Percentiles rank a stretch among this genome's conserved stretches.
Conservation (phyloP, 37 sponge, comb jelly and placozoan species). For the Oopsacas minuta region DNA sequence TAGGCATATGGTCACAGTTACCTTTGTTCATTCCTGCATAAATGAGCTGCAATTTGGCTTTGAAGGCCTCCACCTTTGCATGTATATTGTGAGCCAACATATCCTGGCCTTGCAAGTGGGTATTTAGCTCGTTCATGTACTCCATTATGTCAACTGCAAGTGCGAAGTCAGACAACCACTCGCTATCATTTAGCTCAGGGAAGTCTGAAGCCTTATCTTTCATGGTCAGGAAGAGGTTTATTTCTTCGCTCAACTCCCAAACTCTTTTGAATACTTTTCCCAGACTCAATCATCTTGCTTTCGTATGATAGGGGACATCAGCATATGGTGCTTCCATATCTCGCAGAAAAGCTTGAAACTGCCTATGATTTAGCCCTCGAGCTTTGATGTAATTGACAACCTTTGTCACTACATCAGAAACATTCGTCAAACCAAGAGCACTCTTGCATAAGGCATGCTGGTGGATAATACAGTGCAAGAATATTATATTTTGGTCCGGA, state of each 20-base stretch:
- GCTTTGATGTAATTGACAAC: neutral
- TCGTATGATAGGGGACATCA: conserved; percentile 19
- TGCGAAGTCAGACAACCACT: neutral
- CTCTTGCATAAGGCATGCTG: neutral
- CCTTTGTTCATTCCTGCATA: neutral
- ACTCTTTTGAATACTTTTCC: neutral
- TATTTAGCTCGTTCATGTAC: neutral
- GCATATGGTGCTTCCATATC: conserved; percentile 14
- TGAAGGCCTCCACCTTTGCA: neutral
- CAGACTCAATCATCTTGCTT: neutral
- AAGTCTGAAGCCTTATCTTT: neutral
- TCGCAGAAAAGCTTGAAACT: conserved; percentile 1
- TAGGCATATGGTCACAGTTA: neutral
- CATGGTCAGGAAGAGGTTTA: neutral
- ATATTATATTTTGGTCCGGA: conserved; percentile 12
- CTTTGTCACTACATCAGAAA: neutral
- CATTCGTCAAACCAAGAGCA: neutral
- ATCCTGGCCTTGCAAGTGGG: too few relatives aligned
- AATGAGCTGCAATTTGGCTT: conserved; percentile 17
- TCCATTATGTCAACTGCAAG: neutral
- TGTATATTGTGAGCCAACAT: too few relatives aligned
- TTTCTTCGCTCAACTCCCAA: neutral
- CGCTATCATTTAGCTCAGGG: neutral
- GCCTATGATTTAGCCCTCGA: neutral
- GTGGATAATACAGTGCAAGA: conserved; percentile 3